Percentiles rank a stretch among this genome's conserved stretches.
Evolutionary conservation across 2,888 invertebrate genomes (phyloP).

Genomic region (Clanis bilineata): DNA sequence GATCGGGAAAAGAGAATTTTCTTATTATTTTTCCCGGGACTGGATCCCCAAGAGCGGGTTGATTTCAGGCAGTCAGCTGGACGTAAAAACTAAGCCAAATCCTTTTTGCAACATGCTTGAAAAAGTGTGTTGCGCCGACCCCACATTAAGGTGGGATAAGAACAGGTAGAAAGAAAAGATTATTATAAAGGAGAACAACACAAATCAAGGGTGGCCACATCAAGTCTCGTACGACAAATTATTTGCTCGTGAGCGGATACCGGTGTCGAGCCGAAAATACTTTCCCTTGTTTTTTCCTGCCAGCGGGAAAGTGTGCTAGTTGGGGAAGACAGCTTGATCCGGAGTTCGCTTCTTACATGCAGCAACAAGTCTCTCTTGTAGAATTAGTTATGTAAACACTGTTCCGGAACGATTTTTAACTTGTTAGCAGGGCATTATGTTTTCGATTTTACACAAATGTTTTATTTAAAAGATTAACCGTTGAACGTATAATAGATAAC

Average conservation of each 20-base stretch:
- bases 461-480: too few relatives aligned
- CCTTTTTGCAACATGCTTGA: too few relatives aligned
- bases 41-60: too few relatives aligned
- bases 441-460: neutral
- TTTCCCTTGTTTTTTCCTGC: constrained; percentile 64
- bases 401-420: constrained; percentile 50
- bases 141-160: too few relatives aligned
- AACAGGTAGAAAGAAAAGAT: too few relatives aligned
- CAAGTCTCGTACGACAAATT: constrained; percentile 67
- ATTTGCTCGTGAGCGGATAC: constrained; percentile 67
- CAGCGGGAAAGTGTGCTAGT: constrained; percentile 67
- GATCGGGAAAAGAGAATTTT: too few relatives aligned
- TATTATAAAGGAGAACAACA: neutral
- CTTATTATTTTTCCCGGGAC: too few relatives aligned
- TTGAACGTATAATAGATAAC: too few relatives aligned
- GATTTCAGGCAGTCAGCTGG: too few relatives aligned
- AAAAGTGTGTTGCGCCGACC: too few relatives aligned
- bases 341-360: constrained; percentile 59
- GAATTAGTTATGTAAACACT: constrained; percentile 56
- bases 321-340: constrained; percentile 76
- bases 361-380: constrained; percentile 68
- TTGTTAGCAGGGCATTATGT: constrained; percentile 20
- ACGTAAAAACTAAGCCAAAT: too few relatives aligned
- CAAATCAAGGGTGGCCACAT: constrained; percentile 50
- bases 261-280: constrained; percentile 68